Conservation (phyloP, 2,113 vertebrate species). For the Poeciliopsis turrubarensis region DNA sequence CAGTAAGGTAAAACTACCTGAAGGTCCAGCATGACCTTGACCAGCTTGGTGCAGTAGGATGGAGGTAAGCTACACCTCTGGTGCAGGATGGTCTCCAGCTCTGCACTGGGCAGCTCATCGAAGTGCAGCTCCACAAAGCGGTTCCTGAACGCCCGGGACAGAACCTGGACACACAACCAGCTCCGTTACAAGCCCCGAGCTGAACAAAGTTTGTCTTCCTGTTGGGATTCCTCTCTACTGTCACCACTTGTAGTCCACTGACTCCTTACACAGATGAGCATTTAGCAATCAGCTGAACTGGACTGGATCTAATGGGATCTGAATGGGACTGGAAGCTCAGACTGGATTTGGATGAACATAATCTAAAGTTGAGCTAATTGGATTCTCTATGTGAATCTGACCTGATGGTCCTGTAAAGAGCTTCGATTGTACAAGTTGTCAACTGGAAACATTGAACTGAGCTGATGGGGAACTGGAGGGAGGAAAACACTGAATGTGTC, state of each 20-base stretch:
- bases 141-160: constrained; percentile 96
- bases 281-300: background rate
- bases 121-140: constrained; percentile 98
- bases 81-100: constrained; percentile 93
- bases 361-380: background rate
- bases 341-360: too few species aligned
- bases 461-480: too few species aligned
- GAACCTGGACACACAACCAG: constrained; percentile 77
- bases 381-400: too few species aligned
- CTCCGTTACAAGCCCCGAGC: background rate
- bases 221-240: background rate
- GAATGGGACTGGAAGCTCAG: background rate
- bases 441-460: too few species aligned
- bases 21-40: constrained; percentile 94
- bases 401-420: too few species aligned
- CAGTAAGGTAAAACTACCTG: constrained; percentile 81
- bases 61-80: constrained; percentile 92
- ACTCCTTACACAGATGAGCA: background rate
- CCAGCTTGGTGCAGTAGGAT: constrained; percentile 92
- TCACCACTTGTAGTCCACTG: background rate
- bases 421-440: too few species aligned
- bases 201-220: background rate
- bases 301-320: background rate
- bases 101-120: constrained; percentile 90
- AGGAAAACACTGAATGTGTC: too few species aligned